Conservation (phyloP, 2,888 invertebrate species). For the Tuta absoluta region DNA sequence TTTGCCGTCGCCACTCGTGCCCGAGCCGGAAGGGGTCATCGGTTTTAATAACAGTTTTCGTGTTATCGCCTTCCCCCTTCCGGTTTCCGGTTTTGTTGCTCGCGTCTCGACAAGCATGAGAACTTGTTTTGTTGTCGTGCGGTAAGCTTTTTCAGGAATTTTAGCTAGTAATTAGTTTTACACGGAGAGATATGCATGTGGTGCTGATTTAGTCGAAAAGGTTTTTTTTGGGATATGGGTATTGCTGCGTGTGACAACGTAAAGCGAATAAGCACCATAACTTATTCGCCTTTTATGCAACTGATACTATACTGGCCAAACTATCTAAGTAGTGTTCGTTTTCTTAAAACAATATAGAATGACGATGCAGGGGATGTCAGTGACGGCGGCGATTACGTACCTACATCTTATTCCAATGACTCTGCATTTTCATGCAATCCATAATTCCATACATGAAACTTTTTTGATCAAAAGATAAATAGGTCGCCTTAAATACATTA, state of each 20-base stretch:
- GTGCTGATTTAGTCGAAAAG: not conserved
- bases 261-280: too few species aligned
- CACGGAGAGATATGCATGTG: not conserved
- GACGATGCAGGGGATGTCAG: too few species aligned
- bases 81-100: conserved; percentile 12
- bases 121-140: conserved; percentile 2
- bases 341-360: too few species aligned
- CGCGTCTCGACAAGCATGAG: not conserved
- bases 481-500: too few species aligned
- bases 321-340: too few species aligned
- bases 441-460: too few species aligned
- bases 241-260: not conserved
- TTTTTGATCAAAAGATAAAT: too few species aligned
- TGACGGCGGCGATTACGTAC: too few species aligned
- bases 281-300: too few species aligned
- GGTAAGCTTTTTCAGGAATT: not conserved
- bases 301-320: too few species aligned
- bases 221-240: not conserved
- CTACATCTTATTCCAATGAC: too few species aligned
- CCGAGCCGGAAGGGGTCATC: conserved; percentile 45
- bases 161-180: not conserved
- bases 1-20: conserved; percentile 50
- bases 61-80: conserved; percentile 13
- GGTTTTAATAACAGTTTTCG: conserved; percentile 36
- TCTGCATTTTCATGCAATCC: too few species aligned